These are phyloP conservation scores for Eurytemora carolleeae DNA, from an alignment of 1,140 invertebrate genomes.

Conservation along the genomic window DNA sequence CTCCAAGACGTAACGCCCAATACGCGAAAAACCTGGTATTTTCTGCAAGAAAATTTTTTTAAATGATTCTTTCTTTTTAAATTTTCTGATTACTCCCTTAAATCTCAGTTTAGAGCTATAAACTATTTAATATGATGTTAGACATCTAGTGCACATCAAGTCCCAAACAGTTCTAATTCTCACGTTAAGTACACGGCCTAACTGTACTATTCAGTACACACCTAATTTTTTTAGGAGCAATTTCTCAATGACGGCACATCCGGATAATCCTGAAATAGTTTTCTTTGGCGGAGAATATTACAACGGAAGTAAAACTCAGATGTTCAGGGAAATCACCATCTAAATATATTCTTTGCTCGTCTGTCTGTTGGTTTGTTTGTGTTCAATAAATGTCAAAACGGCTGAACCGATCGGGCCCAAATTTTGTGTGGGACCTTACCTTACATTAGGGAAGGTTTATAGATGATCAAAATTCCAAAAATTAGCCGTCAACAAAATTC, in stretches of 20 bases:
- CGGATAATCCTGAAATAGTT: conserved; percentile 66
- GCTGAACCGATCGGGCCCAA: no score
- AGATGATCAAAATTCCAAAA: not conserved
- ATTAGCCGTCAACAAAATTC: not conserved
- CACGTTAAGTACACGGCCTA: no score
- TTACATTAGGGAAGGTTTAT: not conserved
- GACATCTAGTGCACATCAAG: no score
- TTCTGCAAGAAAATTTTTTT: not conserved
- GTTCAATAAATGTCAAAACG: not conserved
- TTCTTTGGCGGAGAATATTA: conserved; percentile 81
- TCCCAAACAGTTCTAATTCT: no score
- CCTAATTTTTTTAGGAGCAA: conserved; percentile 43
- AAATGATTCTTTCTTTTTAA: not conserved
- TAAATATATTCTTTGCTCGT: not conserved
- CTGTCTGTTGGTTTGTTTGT: not conserved
- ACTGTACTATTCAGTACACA: not conserved
- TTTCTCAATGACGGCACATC: conserved; percentile 56
- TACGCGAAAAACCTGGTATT: conserved; percentile 4
- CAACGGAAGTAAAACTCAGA: conserved; percentile 58
- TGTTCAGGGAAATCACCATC: not conserved
- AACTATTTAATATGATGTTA: no score
- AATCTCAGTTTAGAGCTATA: not conserved
- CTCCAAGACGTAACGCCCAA: no score
- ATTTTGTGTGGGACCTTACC: no score
- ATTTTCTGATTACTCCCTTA: not conserved